phyloP scores from a whole-genome alignment of 1,140 invertebrate species.

The Lethrus apterus region DNA sequence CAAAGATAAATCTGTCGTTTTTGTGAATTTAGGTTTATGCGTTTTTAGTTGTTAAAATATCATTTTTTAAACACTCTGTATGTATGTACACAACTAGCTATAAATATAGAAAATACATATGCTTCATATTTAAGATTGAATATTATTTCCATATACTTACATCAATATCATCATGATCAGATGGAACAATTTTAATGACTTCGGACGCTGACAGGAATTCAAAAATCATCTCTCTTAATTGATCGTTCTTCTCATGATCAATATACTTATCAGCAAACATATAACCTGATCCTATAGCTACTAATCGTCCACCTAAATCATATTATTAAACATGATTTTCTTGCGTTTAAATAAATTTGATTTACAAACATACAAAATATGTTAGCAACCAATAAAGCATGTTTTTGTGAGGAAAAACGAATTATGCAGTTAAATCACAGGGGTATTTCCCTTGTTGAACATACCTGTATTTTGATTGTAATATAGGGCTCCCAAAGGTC shows the following conservation, averaged over 20 bases:
- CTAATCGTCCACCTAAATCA: slow-evolving; percentile 58
- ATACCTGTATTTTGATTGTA: slow-evolving; percentile 48
- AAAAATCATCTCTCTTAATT: slow-evolving; percentile 83
- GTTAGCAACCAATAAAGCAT: background rate
- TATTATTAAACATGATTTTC: background rate
- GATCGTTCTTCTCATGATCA: slow-evolving; percentile 91
- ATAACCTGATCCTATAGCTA: slow-evolving; percentile 72
- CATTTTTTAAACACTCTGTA: no score
- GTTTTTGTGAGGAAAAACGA: background rate
- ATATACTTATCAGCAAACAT: slow-evolving; percentile 80
- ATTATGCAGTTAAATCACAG: slow-evolving; percentile 6
- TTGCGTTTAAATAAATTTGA: background rate
- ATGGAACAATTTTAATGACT: slow-evolving; percentile 63
- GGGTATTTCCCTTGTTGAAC: slow-evolving; percentile 6
- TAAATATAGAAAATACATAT: no score
- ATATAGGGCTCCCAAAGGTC: slow-evolving; percentile 85
- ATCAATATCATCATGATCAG: slow-evolving; percentile 91
- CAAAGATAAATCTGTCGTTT: no score
- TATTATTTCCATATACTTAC: no score
- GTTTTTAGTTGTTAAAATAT: no score
- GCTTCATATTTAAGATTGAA: no score
- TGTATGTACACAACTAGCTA: no score
- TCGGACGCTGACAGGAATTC: slow-evolving; percentile 66
- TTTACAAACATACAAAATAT: no score
- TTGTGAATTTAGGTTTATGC: no score